Conservation (phyloP, 2,888 invertebrate genomes). For the Germaria angustata region DNA sequence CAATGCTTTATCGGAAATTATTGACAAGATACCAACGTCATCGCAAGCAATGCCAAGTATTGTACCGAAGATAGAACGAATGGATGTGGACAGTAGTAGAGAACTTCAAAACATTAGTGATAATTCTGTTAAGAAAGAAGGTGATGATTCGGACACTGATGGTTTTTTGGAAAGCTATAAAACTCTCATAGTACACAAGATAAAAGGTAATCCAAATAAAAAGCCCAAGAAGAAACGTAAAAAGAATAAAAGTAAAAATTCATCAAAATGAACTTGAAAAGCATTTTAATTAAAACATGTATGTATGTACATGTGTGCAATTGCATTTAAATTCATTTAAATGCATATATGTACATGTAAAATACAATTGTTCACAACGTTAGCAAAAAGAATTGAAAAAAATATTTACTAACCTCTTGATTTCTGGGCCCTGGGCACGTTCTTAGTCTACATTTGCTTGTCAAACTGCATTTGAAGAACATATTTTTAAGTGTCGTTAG, state of each 20-base stretch:
- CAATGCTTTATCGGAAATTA: constrained; percentile 69
- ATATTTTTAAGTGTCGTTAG: too few relatives aligned
- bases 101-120: not conserved
- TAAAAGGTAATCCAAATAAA: constrained; percentile 73
- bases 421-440: too few relatives aligned
- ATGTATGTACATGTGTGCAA: too few relatives aligned
- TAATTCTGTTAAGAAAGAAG: not conserved
- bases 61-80: not conserved
- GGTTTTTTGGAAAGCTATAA: constrained; percentile 72
- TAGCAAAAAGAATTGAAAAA: too few relatives aligned
- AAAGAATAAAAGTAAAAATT: constrained; percentile 63
- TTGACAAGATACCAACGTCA: constrained; percentile 37
- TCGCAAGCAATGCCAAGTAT: not conserved
- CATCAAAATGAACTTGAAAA: constrained; percentile 17
- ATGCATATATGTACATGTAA: too few relatives aligned
- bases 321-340: too few relatives aligned
- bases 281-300: too few relatives aligned
- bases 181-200: constrained; percentile 71
- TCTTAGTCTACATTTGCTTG: too few relatives aligned
- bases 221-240: constrained; percentile 67
- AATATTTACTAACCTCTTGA: too few relatives aligned
- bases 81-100: not conserved
- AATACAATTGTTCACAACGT: too few relatives aligned
- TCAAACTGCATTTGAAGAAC: too few relatives aligned
- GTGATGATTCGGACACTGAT: constrained; percentile 66